Evolutionary conservation across 1,140 invertebrate genomes (phyloP).

Genomic region (Drosophila nigrodunni): DNA sequence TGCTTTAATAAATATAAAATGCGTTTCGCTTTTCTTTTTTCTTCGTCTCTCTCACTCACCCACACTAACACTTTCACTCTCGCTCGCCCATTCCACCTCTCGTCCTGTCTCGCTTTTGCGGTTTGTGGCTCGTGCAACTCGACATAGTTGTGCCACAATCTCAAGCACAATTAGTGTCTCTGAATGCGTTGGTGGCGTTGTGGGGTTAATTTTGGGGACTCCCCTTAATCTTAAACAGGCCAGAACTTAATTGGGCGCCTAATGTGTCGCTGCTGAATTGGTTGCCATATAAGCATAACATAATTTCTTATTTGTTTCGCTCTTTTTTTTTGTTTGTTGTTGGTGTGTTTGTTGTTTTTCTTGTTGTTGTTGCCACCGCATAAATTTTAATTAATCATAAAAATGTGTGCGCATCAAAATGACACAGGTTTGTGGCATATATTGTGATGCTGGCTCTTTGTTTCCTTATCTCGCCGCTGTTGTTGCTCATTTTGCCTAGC

Average conservation of each 20-base stretch:
- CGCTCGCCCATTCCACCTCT: background rate
- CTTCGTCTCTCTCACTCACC: background rate
- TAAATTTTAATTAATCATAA: conserved; percentile 83
- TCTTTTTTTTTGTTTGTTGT: background rate
- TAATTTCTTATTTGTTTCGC: conserved; percentile 22
- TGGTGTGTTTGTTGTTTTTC: background rate
- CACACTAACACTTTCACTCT: background rate
- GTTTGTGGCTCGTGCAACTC: conserved; percentile 18
- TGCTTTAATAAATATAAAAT: conserved; percentile 83
- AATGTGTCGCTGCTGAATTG: conserved; percentile 39
- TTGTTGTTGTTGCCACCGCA: conserved; percentile 46
- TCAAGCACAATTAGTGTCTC: conserved; percentile 18
- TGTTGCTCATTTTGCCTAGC: conserved; percentile 43
- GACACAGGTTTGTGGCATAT: conserved; percentile 41
- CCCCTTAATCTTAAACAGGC: conserved; percentile 42
- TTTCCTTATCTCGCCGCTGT: background rate
- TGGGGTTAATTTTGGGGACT: background rate
- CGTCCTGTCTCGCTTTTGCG: background rate
- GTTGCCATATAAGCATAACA: conserved; percentile 27
- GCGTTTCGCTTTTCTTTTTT: conserved; percentile 39
- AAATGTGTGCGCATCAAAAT: conserved; percentile 74
- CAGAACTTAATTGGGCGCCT: conserved; percentile 58
- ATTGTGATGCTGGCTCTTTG: conserved; percentile 6
- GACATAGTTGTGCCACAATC: conserved; percentile 31
- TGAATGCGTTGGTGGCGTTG: background rate